Base-by-base conservation (phyloP, 2,113 vertebrate genomes). In the Ageneiosus marmoratus region DNA sequence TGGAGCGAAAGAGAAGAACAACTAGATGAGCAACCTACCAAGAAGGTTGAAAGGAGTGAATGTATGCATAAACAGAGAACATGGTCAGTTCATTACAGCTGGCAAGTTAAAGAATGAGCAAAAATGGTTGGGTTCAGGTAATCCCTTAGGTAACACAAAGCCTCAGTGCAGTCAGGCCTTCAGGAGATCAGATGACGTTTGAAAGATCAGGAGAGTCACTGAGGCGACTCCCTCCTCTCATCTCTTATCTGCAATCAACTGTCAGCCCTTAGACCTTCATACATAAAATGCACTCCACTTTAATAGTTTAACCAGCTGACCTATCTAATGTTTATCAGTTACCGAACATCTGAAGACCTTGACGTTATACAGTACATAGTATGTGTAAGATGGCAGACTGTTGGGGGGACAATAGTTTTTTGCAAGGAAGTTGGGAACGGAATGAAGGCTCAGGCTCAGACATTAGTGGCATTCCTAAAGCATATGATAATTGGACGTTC, bases 131-230 rank as follows among this genome's bases (percentile, higher is more conserved):
- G 86, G 84, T 85, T 87, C 82, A 89, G 93, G 93, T 93, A 92
- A 92, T 92, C 89, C 92, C 91, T 91, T 50, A 79, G 80, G 93
- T 92, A 93, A 93, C 86, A 77, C 77, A 91, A 94, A 87, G 83
- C 88, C 84, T 46, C 76, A 32, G 85, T 84, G 85, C 84, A 50
- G 87, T 34, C 27, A 86, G 86, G 86, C 87, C 89, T 87, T 88
- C 85, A 80, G 86, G 48, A 89, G 92, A 94, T 95, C 93, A 89
- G 89, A 89, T 94, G 91, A 92, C 93, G 92, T 94, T 93, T 94
- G 93, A 92, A 90, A 94, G 93, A 94, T 95, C 92, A 92, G 88
- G 88, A 87, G 89, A 86, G 90, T 89, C 91, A 91, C 92, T 92
- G 92, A 91, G 89, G 53, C 84, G 51, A 86, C 86, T 87, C 85